phyloP scores from a whole-genome alignment of 2,888 invertebrate genomes.

The Diadegma fenestrale region DNA sequence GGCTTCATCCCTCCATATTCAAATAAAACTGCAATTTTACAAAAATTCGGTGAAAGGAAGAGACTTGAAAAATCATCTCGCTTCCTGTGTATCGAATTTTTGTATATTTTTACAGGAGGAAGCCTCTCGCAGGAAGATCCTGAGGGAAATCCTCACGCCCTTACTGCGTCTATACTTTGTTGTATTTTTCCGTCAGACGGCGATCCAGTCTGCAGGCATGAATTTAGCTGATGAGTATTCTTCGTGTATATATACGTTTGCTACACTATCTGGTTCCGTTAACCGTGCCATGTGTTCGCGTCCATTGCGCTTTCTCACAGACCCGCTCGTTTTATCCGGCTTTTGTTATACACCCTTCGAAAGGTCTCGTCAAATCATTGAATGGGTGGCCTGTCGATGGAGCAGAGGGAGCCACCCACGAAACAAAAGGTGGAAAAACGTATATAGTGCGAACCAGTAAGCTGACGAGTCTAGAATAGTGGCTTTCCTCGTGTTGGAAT shows the following conservation, averaged over 20 bases:
- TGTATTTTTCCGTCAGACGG: conserved; percentile 12
- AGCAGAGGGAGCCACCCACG: not conserved
- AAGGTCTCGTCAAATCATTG: conserved; percentile 52
- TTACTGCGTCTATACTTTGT: conserved; percentile 17
- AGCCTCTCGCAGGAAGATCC: not conserved
- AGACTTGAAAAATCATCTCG: not conserved
- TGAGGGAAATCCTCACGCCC: conserved; percentile 31
- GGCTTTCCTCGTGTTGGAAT: not conserved
- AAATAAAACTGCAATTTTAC: not conserved
- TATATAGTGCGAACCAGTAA: conserved; percentile 2
- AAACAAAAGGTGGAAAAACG: conserved; percentile 41
- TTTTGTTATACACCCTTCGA: conserved; percentile 46
- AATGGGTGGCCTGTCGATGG: conserved; percentile 29
- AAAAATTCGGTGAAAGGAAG: not conserved
- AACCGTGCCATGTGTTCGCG: conserved; percentile 39
- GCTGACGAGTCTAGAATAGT: conserved; percentile 10
- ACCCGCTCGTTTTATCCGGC: conserved; percentile 54
- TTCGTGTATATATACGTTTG: conserved; percentile 4
- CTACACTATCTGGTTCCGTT: conserved; percentile 52
- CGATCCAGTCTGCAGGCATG: conserved; percentile 36
- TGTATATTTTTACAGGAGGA: not conserved
- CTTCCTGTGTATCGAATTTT: conserved; percentile 7
- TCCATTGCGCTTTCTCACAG: conserved; percentile 29
- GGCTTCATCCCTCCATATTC: not conserved
- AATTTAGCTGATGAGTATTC: not conserved